phyloP scores from a whole-genome alignment of 2,113 vertebrate genomes.

The Vidua macroura region DNA sequence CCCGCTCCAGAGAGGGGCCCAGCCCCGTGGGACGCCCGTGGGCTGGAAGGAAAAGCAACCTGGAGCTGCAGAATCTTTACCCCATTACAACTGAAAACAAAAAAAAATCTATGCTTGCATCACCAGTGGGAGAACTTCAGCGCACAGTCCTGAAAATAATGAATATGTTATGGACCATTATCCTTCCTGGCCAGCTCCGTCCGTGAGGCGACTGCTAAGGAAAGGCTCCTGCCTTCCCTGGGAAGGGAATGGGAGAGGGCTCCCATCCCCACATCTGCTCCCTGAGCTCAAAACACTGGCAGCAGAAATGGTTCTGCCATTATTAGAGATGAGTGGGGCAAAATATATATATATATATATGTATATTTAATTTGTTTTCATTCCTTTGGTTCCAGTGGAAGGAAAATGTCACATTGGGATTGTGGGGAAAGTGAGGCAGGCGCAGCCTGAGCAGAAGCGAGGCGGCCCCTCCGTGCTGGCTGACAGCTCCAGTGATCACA shows the following conservation, averaged over 20 bases:
- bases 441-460: background rate
- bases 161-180: slow-evolving; percentile 52
- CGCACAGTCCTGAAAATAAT: slow-evolving; percentile 31
- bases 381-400: background rate
- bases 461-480: background rate
- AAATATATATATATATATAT: no score
- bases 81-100: background rate
- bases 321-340: background rate
- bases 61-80: background rate
- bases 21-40: fast-evolving
- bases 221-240: background rate
- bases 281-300: background rate
- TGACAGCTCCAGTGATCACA: slow-evolving; percentile 4
- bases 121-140: background rate
- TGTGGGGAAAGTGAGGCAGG: background rate
- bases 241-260: background rate
- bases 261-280: background rate
- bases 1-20: background rate
- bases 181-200: background rate
- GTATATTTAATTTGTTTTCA: no score
- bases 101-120: background rate
- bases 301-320: background rate
- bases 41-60: background rate
- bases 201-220: slow-evolving; percentile 9
- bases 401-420: background rate